Evolutionary conservation across 2,797 vertebrate genomes (phyloP).

Genomic region (Steatocranus sp.): DNA sequence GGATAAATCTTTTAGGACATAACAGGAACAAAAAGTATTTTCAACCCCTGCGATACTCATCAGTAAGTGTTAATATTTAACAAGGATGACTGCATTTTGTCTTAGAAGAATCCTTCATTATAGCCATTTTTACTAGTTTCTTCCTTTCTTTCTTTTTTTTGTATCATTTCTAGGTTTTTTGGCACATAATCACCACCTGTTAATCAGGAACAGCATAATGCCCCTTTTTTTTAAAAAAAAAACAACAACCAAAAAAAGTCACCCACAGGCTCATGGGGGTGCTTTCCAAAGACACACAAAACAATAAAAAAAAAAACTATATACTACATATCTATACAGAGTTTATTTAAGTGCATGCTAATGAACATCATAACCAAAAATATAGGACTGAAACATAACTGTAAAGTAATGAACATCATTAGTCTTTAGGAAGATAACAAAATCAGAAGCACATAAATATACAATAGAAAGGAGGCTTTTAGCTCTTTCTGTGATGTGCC

Average conservation of each 20-base stretch:
- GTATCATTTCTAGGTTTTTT: not conserved
- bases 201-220: not conserved
- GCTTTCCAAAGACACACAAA: not conserved
- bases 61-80: not conserved
- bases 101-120: not conserved
- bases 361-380: not conserved
- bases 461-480: not conserved
- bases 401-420: not conserved
- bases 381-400: not conserved
- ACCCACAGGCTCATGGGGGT: rapidly evolving
- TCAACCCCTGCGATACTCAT: not conserved
- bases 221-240: not conserved
- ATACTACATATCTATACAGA: not conserved
- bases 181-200: not conserved
- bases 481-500: not conserved
- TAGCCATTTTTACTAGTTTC: not conserved
- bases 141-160: not conserved
- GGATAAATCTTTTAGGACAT: not conserved
- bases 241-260: rapidly evolving
- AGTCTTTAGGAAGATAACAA: not conserved
- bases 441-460: not conserved
- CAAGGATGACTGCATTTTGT: not conserved
- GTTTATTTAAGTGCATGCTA: not conserved
- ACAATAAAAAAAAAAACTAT: rapidly evolving
- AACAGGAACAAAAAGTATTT: not conserved